Conservation (phyloP, 2,888 invertebrate genomes). For the Torymus texanus region DNA sequence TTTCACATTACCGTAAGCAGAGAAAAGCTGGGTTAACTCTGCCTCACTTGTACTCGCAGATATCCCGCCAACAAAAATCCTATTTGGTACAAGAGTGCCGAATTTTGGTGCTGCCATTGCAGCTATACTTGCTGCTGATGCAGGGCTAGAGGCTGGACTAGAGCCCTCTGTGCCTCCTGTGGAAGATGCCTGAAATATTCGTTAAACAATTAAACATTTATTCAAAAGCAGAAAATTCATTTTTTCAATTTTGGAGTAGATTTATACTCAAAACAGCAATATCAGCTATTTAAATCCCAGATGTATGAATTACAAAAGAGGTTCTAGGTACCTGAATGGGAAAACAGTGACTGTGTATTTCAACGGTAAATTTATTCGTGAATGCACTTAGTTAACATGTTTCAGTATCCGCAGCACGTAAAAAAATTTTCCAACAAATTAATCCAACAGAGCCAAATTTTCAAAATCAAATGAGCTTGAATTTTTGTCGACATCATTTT, state of each 20-base stretch:
- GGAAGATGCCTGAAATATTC: slow-evolving; percentile 68
- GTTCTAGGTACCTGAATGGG: slow-evolving; percentile 8
- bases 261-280: too few relatives aligned
- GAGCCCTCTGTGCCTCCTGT: slow-evolving; percentile 74
- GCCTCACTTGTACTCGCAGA: slow-evolving; percentile 94
- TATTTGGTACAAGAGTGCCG: slow-evolving; percentile 93
- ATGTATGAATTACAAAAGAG: background rate
- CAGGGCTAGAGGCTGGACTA: slow-evolving; percentile 74
- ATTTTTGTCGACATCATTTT: slow-evolving; percentile 49
- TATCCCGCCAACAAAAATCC: slow-evolving; percentile 97
- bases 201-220: background rate
- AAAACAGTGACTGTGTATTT: slow-evolving; percentile 14
- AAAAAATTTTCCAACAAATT: slow-evolving; percentile 31
- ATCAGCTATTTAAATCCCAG: background rate
- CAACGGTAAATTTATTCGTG: slow-evolving; percentile 30
- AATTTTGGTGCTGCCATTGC: slow-evolving; percentile 74
- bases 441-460: slow-evolving; percentile 22
- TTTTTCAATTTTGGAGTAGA: too few relatives aligned
- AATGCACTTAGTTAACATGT: slow-evolving; percentile 6
- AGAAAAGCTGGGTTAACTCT: slow-evolving; percentile 93
- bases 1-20: slow-evolving; percentile 91
- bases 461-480: slow-evolving; percentile 19
- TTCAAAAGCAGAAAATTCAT: too few relatives aligned
- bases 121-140: slow-evolving; percentile 69
- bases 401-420: slow-evolving; percentile 3